phyloP scores from a whole-genome alignment of 2,797 vertebrate species.

The Peromyscus nudipes region DNA sequence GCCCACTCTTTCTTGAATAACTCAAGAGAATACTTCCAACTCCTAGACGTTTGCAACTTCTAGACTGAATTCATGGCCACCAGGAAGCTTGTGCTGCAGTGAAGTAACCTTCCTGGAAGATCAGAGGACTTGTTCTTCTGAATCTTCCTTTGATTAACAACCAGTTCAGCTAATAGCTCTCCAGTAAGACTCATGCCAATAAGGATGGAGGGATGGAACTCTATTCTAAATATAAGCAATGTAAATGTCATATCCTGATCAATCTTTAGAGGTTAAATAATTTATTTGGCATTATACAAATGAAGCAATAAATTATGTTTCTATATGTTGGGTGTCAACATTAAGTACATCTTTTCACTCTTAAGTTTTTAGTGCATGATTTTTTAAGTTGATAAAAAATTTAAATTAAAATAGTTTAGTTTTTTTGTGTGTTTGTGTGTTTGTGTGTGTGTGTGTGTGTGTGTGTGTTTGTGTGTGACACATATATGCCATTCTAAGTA shows the following conservation, averaged over 20 bases:
- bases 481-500: neutral
- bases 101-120: neutral
- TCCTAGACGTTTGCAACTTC: neutral
- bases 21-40: slow-evolving; percentile 32
- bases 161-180: slow-evolving; percentile 37
- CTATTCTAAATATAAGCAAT: neutral
- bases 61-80: neutral
- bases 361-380: neutral
- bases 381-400: neutral
- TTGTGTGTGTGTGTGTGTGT: neutral
- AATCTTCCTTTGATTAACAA: slow-evolving; percentile 50
- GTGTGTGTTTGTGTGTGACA: neutral
- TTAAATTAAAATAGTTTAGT: neutral
- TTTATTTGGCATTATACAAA: slow-evolving; percentile 21
- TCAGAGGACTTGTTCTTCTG: slow-evolving; percentile 6
- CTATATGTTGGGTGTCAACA: neutral
- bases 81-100: neutral
- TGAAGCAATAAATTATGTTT: slow-evolving; percentile 32
- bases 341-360: slow-evolving; percentile 15
- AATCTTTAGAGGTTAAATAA: slow-evolving; percentile 57
- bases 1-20: slow-evolving; percentile 14
- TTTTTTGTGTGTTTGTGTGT: neutral
- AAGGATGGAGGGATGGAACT: neutral
- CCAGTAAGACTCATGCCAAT: neutral
- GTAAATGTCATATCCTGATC: neutral